Evolutionary conservation across 30 jellyfish, hydroid and myxozoan species (phyloP).

Genomic region (Clytia hemisphaerica): DNA sequence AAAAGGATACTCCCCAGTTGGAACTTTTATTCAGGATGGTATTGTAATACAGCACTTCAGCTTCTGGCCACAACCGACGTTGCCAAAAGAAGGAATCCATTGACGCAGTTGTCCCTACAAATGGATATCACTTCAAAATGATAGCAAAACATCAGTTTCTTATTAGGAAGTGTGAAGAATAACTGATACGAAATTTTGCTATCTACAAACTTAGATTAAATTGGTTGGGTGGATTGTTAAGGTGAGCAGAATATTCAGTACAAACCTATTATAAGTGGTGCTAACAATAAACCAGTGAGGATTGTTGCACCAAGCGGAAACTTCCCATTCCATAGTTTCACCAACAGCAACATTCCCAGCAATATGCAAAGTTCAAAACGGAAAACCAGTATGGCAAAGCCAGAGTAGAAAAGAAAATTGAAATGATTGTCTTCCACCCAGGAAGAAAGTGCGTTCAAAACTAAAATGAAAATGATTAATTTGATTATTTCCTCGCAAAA

Average conservation of each 20-base stretch:
- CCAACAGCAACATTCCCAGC: constrained; percentile 53
- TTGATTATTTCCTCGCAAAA: no score
- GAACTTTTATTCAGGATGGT: constrained; percentile 76
- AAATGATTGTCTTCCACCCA: constrained; percentile 52
- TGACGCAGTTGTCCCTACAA: constrained; percentile 47
- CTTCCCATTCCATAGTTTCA: constrained; percentile 32
- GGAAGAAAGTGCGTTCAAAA: constrained; percentile 53
- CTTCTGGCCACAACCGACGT: constrained; percentile 84
- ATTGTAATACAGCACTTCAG: constrained; percentile 65
- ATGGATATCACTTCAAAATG: no score
- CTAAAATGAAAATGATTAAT: constrained; percentile 43
- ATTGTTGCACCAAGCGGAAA: no score
- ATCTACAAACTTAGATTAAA: no score
- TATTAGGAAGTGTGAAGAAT: no score
- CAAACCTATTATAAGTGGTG: no score
- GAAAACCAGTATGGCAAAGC: constrained; percentile 62
- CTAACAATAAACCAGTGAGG: no score
- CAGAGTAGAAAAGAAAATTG: constrained; percentile 70
- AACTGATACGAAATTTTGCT: no score
- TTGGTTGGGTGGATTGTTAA: no score
- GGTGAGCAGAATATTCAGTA: no score
- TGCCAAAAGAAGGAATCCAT: constrained; percentile 80
- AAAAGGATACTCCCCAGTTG: constrained; percentile 95
- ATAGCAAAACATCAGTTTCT: no score
- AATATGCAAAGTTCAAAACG: constrained; percentile 68